Percentiles rank a stretch among this genome's conserved stretches.
These are phyloP conservation scores for Malurus splendens DNA, from an alignment of 2,797 vertebrate genomes.

Conservation along the genomic window DNA sequence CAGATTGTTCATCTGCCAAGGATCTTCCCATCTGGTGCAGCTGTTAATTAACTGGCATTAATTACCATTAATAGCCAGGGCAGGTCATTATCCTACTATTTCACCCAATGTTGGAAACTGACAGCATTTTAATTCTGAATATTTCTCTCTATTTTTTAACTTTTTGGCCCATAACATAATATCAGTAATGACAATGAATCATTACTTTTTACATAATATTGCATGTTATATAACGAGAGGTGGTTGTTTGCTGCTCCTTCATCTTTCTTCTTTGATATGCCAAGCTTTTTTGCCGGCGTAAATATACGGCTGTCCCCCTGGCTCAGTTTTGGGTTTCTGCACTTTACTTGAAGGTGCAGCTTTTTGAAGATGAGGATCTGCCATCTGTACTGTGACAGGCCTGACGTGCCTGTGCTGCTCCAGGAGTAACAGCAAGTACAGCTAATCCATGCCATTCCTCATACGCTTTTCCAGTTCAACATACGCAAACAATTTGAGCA, in stretches of 20 bases:
- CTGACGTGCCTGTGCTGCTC: background rate
- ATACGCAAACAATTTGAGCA: conserved; percentile 16
- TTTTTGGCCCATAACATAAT: rapidly evolving
- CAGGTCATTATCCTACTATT: background rate
- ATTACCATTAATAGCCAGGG: background rate
- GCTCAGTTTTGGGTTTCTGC: background rate
- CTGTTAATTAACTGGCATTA: background rate
- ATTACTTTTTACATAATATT: background rate
- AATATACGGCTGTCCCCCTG: background rate
- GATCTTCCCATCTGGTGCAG: background rate
- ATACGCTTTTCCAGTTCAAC: background rate
- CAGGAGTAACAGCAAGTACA: conserved; percentile 1
- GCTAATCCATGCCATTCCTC: background rate
- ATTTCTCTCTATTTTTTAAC: background rate
- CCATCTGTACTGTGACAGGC: background rate
- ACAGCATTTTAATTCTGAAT: background rate
- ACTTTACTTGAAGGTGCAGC: background rate
- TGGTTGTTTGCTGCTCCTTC: background rate
- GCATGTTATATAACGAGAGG: background rate
- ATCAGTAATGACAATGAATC: background rate
- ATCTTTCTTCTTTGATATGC: background rate
- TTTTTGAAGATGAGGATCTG: background rate
- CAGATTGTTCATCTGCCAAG: background rate
- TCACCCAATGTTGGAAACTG: background rate
- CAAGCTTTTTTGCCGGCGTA: background rate